Evolutionary conservation across 2,888 invertebrate genomes (phyloP), one percentile per base, ranked within the genome.

Genomic region (Hemistola chrysoprasaria): DNA sequence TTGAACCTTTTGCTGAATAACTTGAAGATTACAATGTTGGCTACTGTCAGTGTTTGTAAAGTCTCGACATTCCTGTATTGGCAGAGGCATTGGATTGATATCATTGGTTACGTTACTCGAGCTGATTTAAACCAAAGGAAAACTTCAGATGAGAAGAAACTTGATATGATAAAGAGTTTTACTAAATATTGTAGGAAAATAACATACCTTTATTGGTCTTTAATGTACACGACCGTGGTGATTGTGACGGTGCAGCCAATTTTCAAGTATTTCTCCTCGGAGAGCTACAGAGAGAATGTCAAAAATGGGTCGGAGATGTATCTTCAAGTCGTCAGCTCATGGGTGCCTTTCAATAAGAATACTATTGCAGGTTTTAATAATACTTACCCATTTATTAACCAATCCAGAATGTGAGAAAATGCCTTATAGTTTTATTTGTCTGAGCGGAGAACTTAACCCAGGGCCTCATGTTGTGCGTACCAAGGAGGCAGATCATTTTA

Each of bases 301-400:
- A 67, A 33, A 28, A 77, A 71, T 49, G 84, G 85, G 0, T 69
- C 68, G 0, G 75, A 72, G 1, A 41, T 56, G 0, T 86, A 83
- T 7, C 46, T 74, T 1, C 71, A 81, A 58, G 78, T 86, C 0
- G 79, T 84, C 0, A 85, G 82, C 25, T 83, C 85, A 1, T 87
- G 85, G 85, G 78, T 84, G 0, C 86, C 87, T 0, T 85, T 83
- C 22, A 59, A 82, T 40, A 87, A 87, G 43, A 79, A 57, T 8
- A 69, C 56, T 0, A 16, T 16, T 16, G 16, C 16, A 16, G 16
- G 16, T 16, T 3, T 16, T 2, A 25, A 10, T 11, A 22, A 7
- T 7, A 22, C 7, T 1, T 1, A 22, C 62, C 0, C 26, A 42
- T 22, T 32, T 9, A 28, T 20, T 27, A 21, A 23, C 6, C n/a